Evolutionary conservation across 2,113 vertebrate species (phyloP).

Genomic region (Sinocyclocheilus maitianheensis): DNA sequence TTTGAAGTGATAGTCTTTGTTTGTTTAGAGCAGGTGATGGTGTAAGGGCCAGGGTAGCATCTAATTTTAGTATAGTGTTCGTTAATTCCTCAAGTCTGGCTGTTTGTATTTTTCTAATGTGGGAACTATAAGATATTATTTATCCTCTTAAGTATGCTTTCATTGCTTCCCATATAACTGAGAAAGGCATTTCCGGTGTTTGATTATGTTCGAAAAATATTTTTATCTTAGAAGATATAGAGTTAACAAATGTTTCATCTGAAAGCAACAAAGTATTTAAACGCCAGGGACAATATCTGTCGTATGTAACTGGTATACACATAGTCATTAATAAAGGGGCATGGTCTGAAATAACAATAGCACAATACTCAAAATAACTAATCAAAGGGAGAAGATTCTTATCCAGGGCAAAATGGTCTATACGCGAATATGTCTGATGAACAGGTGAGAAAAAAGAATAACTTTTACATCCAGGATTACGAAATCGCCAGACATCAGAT

Average conservation of each 20-base stretch:
- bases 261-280: slow-evolving; percentile 18
- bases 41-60: neutral
- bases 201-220: slow-evolving; percentile 11
- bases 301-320: neutral
- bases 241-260: slow-evolving; percentile 14
- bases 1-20: too few species aligned
- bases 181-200: slow-evolving; percentile 12
- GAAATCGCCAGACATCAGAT: slow-evolving; percentile 24
- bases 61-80: slow-evolving; percentile 15
- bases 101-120: neutral
- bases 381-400: neutral
- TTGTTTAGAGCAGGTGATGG: neutral
- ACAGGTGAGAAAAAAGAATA: slow-evolving; percentile 36
- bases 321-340: neutral
- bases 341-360: neutral
- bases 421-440: slow-evolving; percentile 18
- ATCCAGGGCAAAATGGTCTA: slow-evolving; percentile 5
- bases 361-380: neutral
- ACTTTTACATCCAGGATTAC: slow-evolving; percentile 10
- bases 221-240: slow-evolving; percentile 24
- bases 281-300: slow-evolving; percentile 21
- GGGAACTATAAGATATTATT: slow-evolving; percentile 6
- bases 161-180: slow-evolving; percentile 26
- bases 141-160: slow-evolving; percentile 7
- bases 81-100: slow-evolving; percentile 13